Percentiles rank a stretch among this genome's conserved stretches.
Conservation (phyloP, 1,140 invertebrate species). For the Panagrolaimus sp. region DNA sequence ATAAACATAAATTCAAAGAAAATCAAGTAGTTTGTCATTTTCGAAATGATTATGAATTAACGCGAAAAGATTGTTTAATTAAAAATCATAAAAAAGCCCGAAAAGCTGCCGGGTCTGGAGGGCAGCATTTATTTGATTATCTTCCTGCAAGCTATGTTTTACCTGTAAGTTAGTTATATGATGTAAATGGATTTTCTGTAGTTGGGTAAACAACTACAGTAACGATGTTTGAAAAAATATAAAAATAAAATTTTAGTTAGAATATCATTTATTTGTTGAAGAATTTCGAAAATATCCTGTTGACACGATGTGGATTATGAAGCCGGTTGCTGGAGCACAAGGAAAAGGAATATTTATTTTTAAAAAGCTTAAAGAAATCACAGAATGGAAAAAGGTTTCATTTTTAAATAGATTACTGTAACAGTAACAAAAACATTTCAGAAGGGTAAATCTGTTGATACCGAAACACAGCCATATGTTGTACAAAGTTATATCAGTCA, state of each 20-base stretch:
- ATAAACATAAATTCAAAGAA: slow-evolving; percentile 63
- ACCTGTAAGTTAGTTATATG: slow-evolving; percentile 59
- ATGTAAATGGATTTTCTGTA: background rate
- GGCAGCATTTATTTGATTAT: slow-evolving; percentile 59
- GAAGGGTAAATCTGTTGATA: slow-evolving; percentile 33
- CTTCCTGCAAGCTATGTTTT: slow-evolving; percentile 63
- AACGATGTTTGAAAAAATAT: no score
- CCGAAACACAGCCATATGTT: slow-evolving; percentile 49
- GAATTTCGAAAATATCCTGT: slow-evolving; percentile 62
- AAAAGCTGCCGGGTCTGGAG: slow-evolving; percentile 58
- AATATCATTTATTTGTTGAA: slow-evolving; percentile 65
- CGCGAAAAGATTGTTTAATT: slow-evolving; percentile 63
- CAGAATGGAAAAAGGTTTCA: slow-evolving; percentile 64
- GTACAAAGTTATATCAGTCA: slow-evolving; percentile 53
- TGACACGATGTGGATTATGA: slow-evolving; percentile 64
- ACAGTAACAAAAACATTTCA: slow-evolving; percentile 1
- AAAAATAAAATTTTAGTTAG: slow-evolving; percentile 53
- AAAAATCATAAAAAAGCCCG: slow-evolving; percentile 63
- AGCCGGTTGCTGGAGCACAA: slow-evolving; percentile 63
- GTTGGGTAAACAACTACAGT: background rate
- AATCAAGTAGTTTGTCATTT: slow-evolving; percentile 64
- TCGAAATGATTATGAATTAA: slow-evolving; percentile 64
- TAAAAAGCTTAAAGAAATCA: slow-evolving; percentile 63
- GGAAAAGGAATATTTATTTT: slow-evolving; percentile 64
- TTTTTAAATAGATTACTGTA: background rate